A percentile compares a stretch with the other conserved stretches of the same genome.
These are phyloP conservation scores for Cardiocondyla obscurior DNA, from an alignment of 1,140 invertebrate genomes.

Conservation along the genomic window DNA sequence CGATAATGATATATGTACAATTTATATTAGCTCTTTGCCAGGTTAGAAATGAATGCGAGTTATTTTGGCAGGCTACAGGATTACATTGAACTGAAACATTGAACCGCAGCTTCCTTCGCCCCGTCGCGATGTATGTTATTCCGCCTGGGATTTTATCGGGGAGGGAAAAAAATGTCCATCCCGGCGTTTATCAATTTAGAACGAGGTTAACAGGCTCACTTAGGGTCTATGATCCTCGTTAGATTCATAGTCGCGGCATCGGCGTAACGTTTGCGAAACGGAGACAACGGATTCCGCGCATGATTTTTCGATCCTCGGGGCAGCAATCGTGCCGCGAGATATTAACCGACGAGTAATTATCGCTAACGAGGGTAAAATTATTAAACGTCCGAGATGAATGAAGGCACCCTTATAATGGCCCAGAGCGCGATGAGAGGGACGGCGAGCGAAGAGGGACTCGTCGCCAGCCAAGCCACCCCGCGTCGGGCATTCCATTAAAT, in stretches of 20 bases:
- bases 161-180: not conserved
- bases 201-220: conserved; percentile 6
- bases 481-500: not conserved
- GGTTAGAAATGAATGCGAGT: too few relatives aligned
- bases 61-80: too few relatives aligned
- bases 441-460: not conserved
- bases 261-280: not conserved
- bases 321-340: not conserved
- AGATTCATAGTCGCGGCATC: conserved; percentile 9
- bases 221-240: conserved; percentile 14
- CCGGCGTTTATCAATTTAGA: not conserved
- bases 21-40: too few relatives aligned
- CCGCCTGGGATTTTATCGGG: not conserved
- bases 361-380: not conserved
- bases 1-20: too few relatives aligned
- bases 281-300: not conserved
- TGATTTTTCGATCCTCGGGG: not conserved
- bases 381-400: not conserved
- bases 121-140: too few relatives aligned
- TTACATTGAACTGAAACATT: too few relatives aligned
- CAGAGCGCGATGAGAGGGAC: not conserved
- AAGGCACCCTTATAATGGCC: not conserved
- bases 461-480: too few relatives aligned
- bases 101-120: too few relatives aligned
- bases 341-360: not conserved